phyloP scores from a whole-genome alignment of 2,888 invertebrate species.

The Machimus rusticus region DNA sequence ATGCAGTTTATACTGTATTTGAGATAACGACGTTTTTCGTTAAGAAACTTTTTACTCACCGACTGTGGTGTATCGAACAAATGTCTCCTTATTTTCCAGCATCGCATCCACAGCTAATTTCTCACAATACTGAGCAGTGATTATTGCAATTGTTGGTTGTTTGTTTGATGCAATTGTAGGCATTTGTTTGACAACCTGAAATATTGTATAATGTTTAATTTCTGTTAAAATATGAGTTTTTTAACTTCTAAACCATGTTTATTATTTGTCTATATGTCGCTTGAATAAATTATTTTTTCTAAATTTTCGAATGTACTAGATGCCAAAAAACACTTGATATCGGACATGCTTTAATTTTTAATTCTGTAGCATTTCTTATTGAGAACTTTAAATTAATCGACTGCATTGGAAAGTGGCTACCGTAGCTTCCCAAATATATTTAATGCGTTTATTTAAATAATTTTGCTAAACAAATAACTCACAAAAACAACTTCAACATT shows the following conservation, averaged over 20 bases:
- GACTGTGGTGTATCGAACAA: constrained; percentile 93
- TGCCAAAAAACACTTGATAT: not conserved
- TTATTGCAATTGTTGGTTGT: constrained; percentile 96
- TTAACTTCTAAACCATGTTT: too few species aligned
- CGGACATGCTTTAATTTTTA: not conserved
- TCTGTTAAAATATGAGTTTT: not conserved
- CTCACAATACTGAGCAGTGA: constrained; percentile 96
- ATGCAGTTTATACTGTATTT: not conserved
- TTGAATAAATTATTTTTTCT: too few species aligned
- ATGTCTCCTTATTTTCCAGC: constrained; percentile 96
- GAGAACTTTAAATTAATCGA: too few species aligned
- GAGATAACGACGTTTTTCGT: not conserved
- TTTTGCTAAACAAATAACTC: too few species aligned
- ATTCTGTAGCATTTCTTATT: too few species aligned
- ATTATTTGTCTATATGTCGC: too few species aligned
- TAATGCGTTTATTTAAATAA: too few species aligned
- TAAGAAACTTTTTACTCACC: constrained; percentile 71
- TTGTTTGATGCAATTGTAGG: constrained; percentile 87
- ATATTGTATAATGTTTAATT: constrained; percentile 25
- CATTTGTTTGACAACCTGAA: constrained; percentile 91
- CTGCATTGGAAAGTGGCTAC: too few species aligned
- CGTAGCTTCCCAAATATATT: too few species aligned
- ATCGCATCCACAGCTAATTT: constrained; percentile 98
- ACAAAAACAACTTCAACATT: not conserved
- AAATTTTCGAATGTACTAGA: too few species aligned